phyloP scores from a whole-genome alignment of 2,113 vertebrate genomes.

The Petrocephalus zakoni region DNA sequence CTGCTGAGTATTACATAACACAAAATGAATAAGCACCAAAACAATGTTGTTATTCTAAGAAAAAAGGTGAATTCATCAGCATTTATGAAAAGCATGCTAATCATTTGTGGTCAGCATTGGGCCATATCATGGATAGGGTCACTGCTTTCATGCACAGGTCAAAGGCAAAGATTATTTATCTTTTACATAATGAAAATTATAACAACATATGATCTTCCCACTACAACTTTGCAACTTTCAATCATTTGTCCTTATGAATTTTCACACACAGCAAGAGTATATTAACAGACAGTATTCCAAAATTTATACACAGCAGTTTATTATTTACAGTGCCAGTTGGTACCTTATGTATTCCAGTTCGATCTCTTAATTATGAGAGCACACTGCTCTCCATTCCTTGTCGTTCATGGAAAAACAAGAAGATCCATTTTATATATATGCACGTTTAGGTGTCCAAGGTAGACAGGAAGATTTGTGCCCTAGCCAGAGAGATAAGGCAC shows the following conservation, averaged over 20 bases:
- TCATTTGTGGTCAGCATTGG: background rate
- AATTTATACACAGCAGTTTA: background rate
- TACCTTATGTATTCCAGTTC: background rate
- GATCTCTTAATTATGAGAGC: background rate
- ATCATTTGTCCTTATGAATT: background rate
- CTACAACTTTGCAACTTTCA: background rate
- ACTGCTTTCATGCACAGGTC: background rate
- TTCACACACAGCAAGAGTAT: background rate
- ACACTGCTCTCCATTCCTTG: background rate
- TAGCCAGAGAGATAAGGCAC: background rate
- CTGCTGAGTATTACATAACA: conserved; percentile 15
- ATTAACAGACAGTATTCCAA: background rate
- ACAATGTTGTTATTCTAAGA: background rate
- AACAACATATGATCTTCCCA: background rate
- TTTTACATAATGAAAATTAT: background rate
- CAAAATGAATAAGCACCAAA: conserved; percentile 8
- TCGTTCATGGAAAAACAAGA: background rate
- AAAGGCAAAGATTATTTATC: background rate
- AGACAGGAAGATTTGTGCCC: background rate
- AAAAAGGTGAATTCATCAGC: background rate
- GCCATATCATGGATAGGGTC: conserved; percentile 1
- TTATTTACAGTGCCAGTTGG: background rate
- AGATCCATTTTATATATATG: background rate
- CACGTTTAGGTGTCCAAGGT: background rate
- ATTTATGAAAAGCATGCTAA: background rate